Evolutionary conservation across 2,797 vertebrate genomes (phyloP).

Genomic region (Florisuga fusca): DNA sequence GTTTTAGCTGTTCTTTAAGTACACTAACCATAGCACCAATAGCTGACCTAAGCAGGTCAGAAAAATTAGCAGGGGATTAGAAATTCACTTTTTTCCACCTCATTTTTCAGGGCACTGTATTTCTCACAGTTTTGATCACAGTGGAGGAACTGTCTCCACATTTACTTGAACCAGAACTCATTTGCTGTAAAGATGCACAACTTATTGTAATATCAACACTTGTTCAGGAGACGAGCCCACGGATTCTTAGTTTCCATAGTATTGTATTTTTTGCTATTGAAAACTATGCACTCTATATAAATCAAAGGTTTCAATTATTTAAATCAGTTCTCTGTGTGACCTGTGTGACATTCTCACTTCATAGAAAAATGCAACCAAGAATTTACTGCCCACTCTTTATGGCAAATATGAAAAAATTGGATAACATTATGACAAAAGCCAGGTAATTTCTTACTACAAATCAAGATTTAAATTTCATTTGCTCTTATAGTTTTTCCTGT

Average conservation of each 20-base stretch:
- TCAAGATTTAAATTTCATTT: background rate
- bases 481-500: background rate
- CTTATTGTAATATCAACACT: background rate
- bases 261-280: background rate
- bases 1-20: background rate
- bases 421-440: background rate
- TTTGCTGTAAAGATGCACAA: background rate
- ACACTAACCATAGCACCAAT: background rate
- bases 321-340: background rate
- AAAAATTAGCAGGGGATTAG: background rate
- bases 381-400: background rate
- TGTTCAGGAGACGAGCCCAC: background rate
- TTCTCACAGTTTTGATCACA: background rate
- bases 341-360: background rate
- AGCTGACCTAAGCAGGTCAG: background rate
- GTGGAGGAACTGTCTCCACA: background rate
- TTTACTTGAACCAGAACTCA: background rate
- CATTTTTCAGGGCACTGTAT: background rate
- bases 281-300: background rate
- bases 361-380: background rate
- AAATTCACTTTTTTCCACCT: background rate
- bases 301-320: background rate
- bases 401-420: background rate
- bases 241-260: background rate
- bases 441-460: background rate